Conservation (phyloP, 64 coral and sea anemone genomes). For the Porites lutea region DNA sequence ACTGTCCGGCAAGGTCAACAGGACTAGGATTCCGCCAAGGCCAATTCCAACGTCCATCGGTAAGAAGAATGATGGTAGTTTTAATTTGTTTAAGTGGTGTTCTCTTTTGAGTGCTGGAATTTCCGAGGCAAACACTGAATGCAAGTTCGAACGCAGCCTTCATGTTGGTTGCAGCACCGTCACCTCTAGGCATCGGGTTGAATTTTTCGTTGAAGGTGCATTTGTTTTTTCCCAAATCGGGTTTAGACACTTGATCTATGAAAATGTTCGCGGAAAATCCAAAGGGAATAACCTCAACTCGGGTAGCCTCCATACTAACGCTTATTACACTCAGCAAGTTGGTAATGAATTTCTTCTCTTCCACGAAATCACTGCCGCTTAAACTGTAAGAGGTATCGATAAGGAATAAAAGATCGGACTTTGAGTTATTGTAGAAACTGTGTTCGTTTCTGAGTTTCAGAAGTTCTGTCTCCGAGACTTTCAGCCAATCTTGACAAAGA, state of each 20-base stretch:
- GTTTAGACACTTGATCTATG: conserved; percentile 72
- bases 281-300: conserved; percentile 90
- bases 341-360: conserved; percentile 81
- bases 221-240: conserved; percentile 48
- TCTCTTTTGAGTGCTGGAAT: conserved; percentile 14
- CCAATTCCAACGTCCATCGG: conserved; percentile 76
- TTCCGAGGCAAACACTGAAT: conserved; percentile 38
- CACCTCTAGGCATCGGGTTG: background rate
- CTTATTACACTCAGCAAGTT: conserved; percentile 79
- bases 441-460: conserved; percentile 61
- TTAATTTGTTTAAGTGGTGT: background rate
- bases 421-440: conserved; percentile 22
- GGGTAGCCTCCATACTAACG: conserved; percentile 65
- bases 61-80: conserved; percentile 76
- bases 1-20: background rate
- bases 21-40: background rate
- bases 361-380: conserved; percentile 11
- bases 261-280: background rate
- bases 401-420: conserved; percentile 82
- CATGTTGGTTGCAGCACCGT: conserved; percentile 64
- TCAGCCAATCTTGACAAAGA: conserved; percentile 56
- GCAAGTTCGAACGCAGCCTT: conserved; percentile 59
- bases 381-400: conserved; percentile 87
- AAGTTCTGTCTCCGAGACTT: conserved; percentile 48
- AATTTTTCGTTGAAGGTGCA: conserved; percentile 86